Base-by-base conservation (phyloP, 37 sponge, comb jelly and placozoan genomes). In the Beroe forskalii region DNA sequence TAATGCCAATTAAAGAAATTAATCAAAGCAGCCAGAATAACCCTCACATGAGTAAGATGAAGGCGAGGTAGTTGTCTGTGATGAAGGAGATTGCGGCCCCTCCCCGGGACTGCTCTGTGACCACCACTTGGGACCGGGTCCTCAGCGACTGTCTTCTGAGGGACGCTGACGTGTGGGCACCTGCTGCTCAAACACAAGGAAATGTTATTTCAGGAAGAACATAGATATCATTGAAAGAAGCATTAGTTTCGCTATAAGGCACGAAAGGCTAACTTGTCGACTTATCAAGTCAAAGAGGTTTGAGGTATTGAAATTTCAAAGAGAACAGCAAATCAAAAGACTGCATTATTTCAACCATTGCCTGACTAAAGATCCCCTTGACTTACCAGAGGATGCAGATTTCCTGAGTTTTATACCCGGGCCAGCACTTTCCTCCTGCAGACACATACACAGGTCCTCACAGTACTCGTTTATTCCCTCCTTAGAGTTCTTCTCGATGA, bases 391-490 rank as follows among this genome's bases (percentile, higher is more conserved):
- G 9, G 48, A 40, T 3, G 86, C 55, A 22, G 86, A 80, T 38
- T 80, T 80, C 55, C 86, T 41, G 43, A 80, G 28, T 38, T 80
- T 80, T 22, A 80, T 80, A 22, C 86, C 86, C n/a, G 86, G 86
- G 4, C 86, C 86, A 6, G 86, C 86, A 24, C 48, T 43, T 38
- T 80, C 86, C 35, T 80, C 86, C 86, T 80, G 86, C 4, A 80
- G 55, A 80, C 86, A 80, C 86, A 80, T 80, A 80, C 86, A 80
- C 30, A 80, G 55, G 22, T 80, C 86, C 40, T 80, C 86, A 44
- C 86, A 80, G 86, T 80, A 80, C 44, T 80, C 86, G 48, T 80
- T 80, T 80, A 80, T 80, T 23, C 86, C 86, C 35, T 80, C 86
- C 40, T 80, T 80, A 22, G 28, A 27, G 86, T 80, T 80, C 86